Conservation (phyloP, 37 sponge, comb jelly and placozoan genomes). For the Haliclona indistincta region DNA sequence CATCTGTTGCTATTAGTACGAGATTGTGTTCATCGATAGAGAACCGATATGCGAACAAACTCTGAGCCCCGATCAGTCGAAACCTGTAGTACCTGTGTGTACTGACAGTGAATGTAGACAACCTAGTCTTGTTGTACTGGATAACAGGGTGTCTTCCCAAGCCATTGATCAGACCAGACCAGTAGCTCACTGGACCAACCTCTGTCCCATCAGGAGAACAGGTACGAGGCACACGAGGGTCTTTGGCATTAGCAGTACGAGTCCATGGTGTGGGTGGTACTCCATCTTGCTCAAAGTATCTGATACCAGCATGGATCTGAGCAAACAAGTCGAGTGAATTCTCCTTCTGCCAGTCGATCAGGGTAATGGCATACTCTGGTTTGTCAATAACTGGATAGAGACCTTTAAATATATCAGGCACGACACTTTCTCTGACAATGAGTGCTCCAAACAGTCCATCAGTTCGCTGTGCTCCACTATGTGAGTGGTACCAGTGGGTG, state of each 20-base stretch:
- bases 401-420: too few species aligned
- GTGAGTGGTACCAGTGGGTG: slow-evolving; percentile 77
- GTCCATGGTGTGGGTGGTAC: too few species aligned
- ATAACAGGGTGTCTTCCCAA: slow-evolving; percentile 43
- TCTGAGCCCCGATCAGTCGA: slow-evolving; percentile 83
- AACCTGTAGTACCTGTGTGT: slow-evolving; percentile 50
- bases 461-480: slow-evolving; percentile 54
- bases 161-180: slow-evolving; percentile 85
- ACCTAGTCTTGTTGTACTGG: neutral
- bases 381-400: slow-evolving; percentile 4
- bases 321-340: too few species aligned
- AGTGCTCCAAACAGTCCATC: slow-evolving; percentile 69
- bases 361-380: slow-evolving; percentile 51
- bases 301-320: too few species aligned
- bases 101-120: slow-evolving; percentile 22
- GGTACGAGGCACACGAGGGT: neutral
- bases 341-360: slow-evolving; percentile 46
- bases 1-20: slow-evolving; percentile 70
- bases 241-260: too few species aligned
- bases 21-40: slow-evolving; percentile 69
- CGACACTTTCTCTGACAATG: slow-evolving; percentile 16
- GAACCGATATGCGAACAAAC: slow-evolving; percentile 62
- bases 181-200: slow-evolving; percentile 59
- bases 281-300: too few species aligned
- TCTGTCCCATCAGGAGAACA: slow-evolving; percentile 50